phyloP scores from a whole-genome alignment of 2,888 invertebrate genomes.

The Drosophila crucigera region DNA sequence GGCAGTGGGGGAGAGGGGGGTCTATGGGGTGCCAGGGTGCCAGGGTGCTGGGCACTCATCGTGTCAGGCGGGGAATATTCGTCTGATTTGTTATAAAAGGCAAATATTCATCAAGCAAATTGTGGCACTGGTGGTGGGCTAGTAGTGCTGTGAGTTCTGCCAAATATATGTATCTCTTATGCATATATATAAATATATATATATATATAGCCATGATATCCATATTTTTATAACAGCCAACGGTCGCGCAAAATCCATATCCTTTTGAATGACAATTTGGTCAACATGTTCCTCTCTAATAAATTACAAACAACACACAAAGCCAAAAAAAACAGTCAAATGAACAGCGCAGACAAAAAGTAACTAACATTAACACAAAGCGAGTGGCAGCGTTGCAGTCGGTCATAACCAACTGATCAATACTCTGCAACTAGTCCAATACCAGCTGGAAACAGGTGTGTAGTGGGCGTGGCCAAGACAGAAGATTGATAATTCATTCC shows the following conservation, averaged over 20 bases:
- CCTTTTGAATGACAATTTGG: constrained; percentile 81
- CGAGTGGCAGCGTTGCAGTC: background rate
- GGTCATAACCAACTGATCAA: background rate
- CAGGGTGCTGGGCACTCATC: constrained; percentile 31
- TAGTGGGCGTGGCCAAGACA: background rate
- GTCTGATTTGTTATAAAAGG: constrained; percentile 76
- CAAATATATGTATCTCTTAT: background rate
- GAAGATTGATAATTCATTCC: background rate
- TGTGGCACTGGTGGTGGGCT: constrained; percentile 45
- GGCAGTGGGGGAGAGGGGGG: no score
- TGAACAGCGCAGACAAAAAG: constrained; percentile 71
- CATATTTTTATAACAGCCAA: constrained; percentile 56
- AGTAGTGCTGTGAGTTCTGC: background rate
- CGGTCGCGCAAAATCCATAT: constrained; percentile 57
- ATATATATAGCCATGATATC: constrained; percentile 53
- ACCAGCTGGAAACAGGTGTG: background rate
- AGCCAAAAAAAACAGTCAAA: constrained; percentile 11
- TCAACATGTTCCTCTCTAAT: constrained; percentile 80
- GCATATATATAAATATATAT: constrained; percentile 1
- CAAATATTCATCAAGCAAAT: constrained; percentile 79
- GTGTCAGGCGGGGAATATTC: constrained; percentile 57
- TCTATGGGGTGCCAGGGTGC: no score
- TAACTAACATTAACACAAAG: constrained; percentile 47
- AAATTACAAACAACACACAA: constrained; percentile 69
- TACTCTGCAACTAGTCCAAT: background rate